Base-by-base conservation (phyloP, 2,113 vertebrate genomes). In the Corythaeola cristata region DNA sequence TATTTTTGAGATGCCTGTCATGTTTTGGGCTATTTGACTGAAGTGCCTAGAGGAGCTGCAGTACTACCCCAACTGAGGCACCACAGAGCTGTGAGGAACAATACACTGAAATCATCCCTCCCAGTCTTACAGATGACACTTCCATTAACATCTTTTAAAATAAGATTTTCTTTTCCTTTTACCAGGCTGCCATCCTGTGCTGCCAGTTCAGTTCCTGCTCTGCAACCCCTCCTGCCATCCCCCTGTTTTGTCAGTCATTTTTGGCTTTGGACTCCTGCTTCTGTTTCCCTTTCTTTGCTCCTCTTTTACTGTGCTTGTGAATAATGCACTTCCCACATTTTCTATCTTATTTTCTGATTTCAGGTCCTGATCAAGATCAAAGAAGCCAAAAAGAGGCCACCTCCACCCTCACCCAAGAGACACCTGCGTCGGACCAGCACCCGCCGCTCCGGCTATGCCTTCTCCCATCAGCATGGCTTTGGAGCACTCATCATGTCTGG, bases 401-500 rank as follows among this genome's bases (percentile, higher is more conserved):
- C 85, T 18, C 97, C 98, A 1, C 81, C 93, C 1, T 96, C 97
- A 21, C 90, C 64, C 55, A 97, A 83, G 69, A 75, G 85, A 21
- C 98, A 62, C 10, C 5, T 92, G 64, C 97, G 97, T 28, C 97
- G 98, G 2, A 62, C 98, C 93, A 98, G 98, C 93, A 97, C 98
- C 13, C 98, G 98, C 3, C 98, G 99, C 30, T 99, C 99, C 0
- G 99, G 99, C 72, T 99, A 99, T 10, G 99, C 99, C 32, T 99
- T 99, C 97, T 99, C 99, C n/a, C 99, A 99, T 83, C 95, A 98
- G 47, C 97, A 98, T 3, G 99, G 99, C 77, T 99, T 99, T 14
- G 99, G 99, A 8, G 98, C 98, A 16, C 99, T 99, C 96, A 99
- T 99, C 63, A 99, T 98, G n/a, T 99, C 99, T 1, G 98, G 98